phyloP scores from a whole-genome alignment of 1,140 invertebrate species.

The Nasonia giraulti region DNA sequence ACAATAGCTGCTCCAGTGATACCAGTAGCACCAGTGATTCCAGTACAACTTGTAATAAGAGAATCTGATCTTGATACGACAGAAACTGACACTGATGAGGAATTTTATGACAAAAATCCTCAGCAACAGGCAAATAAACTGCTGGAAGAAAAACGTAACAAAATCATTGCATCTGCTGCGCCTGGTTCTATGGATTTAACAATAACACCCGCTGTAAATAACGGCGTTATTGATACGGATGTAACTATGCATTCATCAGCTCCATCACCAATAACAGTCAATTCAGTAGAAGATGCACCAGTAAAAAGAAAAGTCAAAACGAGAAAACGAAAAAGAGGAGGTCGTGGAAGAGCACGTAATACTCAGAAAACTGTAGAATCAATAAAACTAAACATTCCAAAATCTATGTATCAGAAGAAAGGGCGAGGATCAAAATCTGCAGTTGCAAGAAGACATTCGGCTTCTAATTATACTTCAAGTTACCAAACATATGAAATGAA shows the following conservation, averaged over 20 bases:
- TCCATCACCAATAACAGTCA: slow-evolving; percentile 42
- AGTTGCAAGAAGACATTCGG: neutral
- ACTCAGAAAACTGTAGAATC: slow-evolving; percentile 60
- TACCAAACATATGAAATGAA: neutral
- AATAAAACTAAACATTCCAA: slow-evolving; percentile 72
- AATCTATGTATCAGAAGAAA: slow-evolving; percentile 67
- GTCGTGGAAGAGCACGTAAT: slow-evolving; percentile 49
- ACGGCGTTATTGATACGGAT: slow-evolving; percentile 74
- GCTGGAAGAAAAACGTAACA: slow-evolving; percentile 83
- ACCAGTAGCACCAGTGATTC: slow-evolving; percentile 38
- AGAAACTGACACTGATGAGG: slow-evolving; percentile 89
- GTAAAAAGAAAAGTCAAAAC: slow-evolving; percentile 74
- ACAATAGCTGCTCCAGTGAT: slow-evolving; percentile 25
- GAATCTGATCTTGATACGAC: slow-evolving; percentile 89
- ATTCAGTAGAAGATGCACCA: slow-evolving; percentile 37
- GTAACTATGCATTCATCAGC: slow-evolving; percentile 46
- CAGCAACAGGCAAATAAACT: slow-evolving; percentile 82
- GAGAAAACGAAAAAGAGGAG: slow-evolving; percentile 76
- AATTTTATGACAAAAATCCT: slow-evolving; percentile 89
- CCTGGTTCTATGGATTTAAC: slow-evolving; percentile 55
- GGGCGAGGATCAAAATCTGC: neutral
- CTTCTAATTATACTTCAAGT: slow-evolving; percentile 6
- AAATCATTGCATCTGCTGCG: slow-evolving; percentile 77
- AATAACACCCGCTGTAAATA: slow-evolving; percentile 73
- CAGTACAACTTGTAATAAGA: slow-evolving; percentile 68